Evolutionary conservation across 2,113 vertebrate species (phyloP).

Genomic region (Theropithecus gelada): DNA sequence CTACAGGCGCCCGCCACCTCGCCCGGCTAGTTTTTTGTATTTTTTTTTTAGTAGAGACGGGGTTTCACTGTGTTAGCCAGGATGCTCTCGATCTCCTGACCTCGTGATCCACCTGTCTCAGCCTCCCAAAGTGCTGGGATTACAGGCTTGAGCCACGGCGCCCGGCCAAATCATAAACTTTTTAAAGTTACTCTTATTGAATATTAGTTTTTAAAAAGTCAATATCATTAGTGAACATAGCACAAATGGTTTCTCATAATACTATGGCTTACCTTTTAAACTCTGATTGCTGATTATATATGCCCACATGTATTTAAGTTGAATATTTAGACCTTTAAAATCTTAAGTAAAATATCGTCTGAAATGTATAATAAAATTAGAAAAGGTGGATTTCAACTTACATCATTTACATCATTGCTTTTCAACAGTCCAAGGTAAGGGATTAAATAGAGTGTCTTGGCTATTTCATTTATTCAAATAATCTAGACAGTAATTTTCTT

Average conservation of each 20-base stretch:
- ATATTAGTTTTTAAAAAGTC: conserved; percentile 12
- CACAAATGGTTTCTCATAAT: not conserved
- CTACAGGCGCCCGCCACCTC: no score
- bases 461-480: conserved; percentile 18
- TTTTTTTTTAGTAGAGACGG: no score
- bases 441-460: not conserved
- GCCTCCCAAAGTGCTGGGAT: no score
- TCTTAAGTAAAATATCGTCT: conserved; percentile 18
- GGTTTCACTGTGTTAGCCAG: no score
- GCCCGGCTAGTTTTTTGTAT: no score
- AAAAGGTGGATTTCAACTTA: not conserved
- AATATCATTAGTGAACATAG: not conserved
- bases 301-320: not conserved
- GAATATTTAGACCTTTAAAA: conserved; percentile 30
- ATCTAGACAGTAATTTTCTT: conserved; percentile 10
- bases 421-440: not conserved
- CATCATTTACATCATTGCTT: conserved; percentile 27
- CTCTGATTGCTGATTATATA: not conserved
- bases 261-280: conserved; percentile 18
- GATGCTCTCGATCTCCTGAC: no score
- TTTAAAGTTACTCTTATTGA: not conserved
- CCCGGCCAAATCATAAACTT: not conserved
- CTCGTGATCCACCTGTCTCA: no score
- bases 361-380: not conserved
- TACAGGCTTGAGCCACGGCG: no score